phyloP scores from a whole-genome alignment of 2,888 invertebrate species.

The Orchesellides sinensis region DNA sequence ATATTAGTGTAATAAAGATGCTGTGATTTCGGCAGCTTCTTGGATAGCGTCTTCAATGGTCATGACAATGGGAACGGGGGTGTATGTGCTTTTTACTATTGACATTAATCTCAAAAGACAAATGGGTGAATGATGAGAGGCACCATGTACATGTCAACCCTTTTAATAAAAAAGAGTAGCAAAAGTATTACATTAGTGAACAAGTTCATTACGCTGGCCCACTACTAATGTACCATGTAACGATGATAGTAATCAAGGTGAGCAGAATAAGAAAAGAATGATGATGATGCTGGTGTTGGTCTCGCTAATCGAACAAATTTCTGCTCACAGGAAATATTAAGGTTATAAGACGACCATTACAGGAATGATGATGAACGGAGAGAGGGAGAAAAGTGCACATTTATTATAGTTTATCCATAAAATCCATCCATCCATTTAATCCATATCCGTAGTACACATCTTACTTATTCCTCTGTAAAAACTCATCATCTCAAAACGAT shows the following conservation, averaged over 20 bases:
- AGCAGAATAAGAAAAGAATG: background rate
- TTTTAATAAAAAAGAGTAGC: too few species aligned
- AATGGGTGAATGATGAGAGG: too few species aligned
- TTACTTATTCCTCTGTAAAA: background rate
- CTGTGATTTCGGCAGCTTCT: too few species aligned
- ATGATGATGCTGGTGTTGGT: background rate
- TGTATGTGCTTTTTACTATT: too few species aligned
- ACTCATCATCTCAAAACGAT: background rate
- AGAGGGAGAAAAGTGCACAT: constrained; percentile 9
- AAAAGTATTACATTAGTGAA: too few species aligned
- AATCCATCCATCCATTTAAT: constrained; percentile 21
- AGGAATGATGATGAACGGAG: background rate
- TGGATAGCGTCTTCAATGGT: too few species aligned
- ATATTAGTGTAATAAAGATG: too few species aligned
- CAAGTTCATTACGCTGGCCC: too few species aligned
- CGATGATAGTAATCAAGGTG: background rate
- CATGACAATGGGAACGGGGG: too few species aligned
- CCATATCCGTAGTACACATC: background rate
- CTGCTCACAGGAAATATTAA: background rate
- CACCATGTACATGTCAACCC: too few species aligned
- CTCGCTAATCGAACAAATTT: constrained; percentile 4
- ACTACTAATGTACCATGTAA: background rate
- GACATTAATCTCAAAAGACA: too few species aligned
- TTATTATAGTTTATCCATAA: constrained; percentile 32
- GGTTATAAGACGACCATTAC: background rate